A percentile compares a stretch with the other conserved stretches of the same genome.
Conservation (phyloP, 2,888 invertebrate species). For the Metallyticus violacea region DNA sequence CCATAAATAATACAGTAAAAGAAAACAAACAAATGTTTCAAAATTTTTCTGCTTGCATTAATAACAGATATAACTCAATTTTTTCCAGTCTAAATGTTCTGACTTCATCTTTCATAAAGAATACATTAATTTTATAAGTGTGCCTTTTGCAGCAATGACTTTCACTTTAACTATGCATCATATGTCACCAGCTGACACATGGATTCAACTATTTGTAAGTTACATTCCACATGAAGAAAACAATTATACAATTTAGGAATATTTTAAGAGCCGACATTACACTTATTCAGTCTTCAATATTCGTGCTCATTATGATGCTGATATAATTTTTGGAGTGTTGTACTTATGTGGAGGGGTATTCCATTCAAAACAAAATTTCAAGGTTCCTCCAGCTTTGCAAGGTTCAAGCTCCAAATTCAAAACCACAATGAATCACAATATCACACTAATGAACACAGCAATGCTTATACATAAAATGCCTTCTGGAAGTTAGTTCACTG, state of each 20-base stretch:
- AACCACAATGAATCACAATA: slow-evolving; percentile 23
- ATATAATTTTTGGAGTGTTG: background rate
- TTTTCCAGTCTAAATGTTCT: too few relatives aligned
- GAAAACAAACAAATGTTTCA: too few relatives aligned
- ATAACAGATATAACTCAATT: too few relatives aligned
- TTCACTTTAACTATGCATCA: too few relatives aligned
- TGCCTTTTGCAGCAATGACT: too few relatives aligned
- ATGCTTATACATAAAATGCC: slow-evolving; percentile 26
- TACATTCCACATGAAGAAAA: background rate
- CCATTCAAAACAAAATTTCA: background rate
- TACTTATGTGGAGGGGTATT: background rate
- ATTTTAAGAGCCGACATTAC: background rate
- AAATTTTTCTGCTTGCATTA: too few relatives aligned
- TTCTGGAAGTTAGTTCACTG: slow-evolving; percentile 26
- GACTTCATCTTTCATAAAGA: too few relatives aligned
- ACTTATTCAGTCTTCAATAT: background rate
- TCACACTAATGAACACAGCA: slow-evolving; percentile 27
- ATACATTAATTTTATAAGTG: too few relatives aligned
- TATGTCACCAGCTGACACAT: too few relatives aligned
- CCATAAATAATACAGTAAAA: too few relatives aligned
- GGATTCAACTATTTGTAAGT: too few relatives aligned
- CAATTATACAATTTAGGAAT: background rate
- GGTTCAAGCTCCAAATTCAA: background rate
- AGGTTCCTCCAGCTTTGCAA: background rate
- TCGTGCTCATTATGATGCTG: background rate